Evolutionary conservation across 2,888 invertebrate species (phyloP).

Genomic region (Psylliodes chrysocephalus): DNA sequence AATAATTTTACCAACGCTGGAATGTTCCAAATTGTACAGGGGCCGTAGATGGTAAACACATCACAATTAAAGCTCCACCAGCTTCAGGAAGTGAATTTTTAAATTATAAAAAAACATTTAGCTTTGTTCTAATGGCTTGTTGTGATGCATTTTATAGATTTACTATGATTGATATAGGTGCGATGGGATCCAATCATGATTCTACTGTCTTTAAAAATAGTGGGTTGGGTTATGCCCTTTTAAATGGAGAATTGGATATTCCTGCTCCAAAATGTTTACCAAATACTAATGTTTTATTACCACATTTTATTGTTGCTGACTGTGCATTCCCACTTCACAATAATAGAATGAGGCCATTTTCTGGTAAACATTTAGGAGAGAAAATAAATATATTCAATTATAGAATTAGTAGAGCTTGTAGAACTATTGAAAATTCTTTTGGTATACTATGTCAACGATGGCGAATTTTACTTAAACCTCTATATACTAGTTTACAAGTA

Average conservation of each 20-base stretch:
- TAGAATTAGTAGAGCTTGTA: slow-evolving; percentile 1
- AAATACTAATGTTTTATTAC: slow-evolving; percentile 12
- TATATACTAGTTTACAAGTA: no score
- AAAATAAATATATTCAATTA: slow-evolving; percentile 1
- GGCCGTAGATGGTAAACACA: slow-evolving; percentile 29
- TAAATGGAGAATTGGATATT: slow-evolving; percentile 6
- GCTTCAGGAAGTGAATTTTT: slow-evolving; percentile 22
- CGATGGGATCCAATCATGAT: slow-evolving; percentile 19
- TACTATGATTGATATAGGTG: slow-evolving; percentile 5
- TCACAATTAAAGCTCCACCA: slow-evolving; percentile 8
- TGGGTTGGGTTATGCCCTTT: slow-evolving; percentile 9
- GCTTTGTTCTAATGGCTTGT: slow-evolving; percentile 21
- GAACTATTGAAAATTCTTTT: slow-evolving; percentile 5
- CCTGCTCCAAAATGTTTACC: slow-evolving; percentile 4
- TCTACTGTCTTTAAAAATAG: slow-evolving; percentile 6
- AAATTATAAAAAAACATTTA: slow-evolving; percentile 10
- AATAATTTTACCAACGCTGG: no score
- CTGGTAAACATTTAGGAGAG: slow-evolving; percentile 11
- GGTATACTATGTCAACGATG: slow-evolving; percentile 18
- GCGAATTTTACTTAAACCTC: no score
- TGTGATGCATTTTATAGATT: slow-evolving; percentile 32
- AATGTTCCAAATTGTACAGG: slow-evolving; percentile 30
- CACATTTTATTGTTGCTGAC: slow-evolving; percentile 27
- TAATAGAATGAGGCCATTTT: slow-evolving; percentile 25
- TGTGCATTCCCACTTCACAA: slow-evolving; percentile 26